Evolutionary conservation across 1,140 invertebrate genomes (phyloP), one percentile per base, ranked within the genome.

Genomic region (Drosophila sproati): DNA sequence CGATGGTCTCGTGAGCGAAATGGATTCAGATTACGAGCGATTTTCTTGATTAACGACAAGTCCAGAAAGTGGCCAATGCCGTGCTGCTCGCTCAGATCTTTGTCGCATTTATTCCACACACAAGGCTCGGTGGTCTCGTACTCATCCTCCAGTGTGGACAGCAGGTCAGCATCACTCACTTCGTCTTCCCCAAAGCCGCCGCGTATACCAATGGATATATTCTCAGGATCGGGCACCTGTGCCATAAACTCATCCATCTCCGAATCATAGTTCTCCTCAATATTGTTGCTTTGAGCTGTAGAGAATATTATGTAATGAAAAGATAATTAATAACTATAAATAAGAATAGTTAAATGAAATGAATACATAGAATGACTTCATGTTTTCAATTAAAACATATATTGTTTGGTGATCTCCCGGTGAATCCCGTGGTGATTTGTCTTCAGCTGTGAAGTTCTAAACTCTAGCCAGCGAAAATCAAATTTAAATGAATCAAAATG

Each of bases 81-180:
- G 5, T 68, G 56, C 0, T 73, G 48, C 6, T 90, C 72, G 2
- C 78, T 77, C 3, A 92, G 56, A 60, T 92, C 83, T 10, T 92
- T 89, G 63, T 91, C 91, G 55, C 91, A 92, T 4, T 71, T 75
- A 34, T 91, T 77, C 91, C 91, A 92, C 29, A 48, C 73, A 7
- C 32, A 69, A 29, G 72, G 78, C 66, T 77, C 29, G 35, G 91
- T 73, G 2, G 64, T 78, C 31, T 80, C 77, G 48, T 78, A 70
- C 55, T 92, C 91, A 47, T 91, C 90, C 35, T 79, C 29, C 31
- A 92, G 41, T 2, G 60, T 45, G 20, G 54, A 41, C 45, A 74
- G 5, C 1, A 85, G 31, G 6, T 90, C 76, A 20, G 82, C 78
- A 0, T 69, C 35, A 28, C 74, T 69, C n/a, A 80, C 75, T 28